These are phyloP conservation scores for Bagarius yarrelli DNA, from an alignment of 2,113 vertebrate genomes.

Conservation along the genomic window DNA sequence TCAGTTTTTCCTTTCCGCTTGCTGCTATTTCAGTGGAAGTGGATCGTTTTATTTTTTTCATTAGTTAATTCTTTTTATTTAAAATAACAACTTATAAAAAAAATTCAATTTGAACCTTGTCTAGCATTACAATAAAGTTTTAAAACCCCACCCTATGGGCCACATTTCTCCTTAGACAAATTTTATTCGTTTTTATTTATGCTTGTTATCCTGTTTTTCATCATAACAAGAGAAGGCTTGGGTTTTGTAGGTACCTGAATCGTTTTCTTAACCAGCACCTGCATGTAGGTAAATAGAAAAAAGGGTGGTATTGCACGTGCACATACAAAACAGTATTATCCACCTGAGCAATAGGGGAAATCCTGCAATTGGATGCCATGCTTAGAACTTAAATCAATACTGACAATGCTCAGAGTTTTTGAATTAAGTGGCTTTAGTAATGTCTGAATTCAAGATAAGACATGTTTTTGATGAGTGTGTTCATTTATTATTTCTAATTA, in stretches of 20 bases:
- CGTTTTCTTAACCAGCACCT: conserved; percentile 42
- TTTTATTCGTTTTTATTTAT: conserved; percentile 9
- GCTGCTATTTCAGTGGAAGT: not conserved
- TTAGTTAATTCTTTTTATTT: not conserved
- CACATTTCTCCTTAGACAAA: not conserved
- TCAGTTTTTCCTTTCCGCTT: not conserved
- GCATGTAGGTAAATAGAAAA: conserved; percentile 56
- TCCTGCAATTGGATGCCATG: conserved; percentile 30
- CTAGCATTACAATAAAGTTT: not conserved
- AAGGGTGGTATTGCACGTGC: conserved; percentile 46
- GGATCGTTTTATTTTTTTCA: not conserved
- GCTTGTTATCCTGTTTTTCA: conserved; percentile 6
- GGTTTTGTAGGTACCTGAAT: conserved; percentile 32
- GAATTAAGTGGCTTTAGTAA: not conserved
- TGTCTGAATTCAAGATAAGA: not conserved
- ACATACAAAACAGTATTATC: conserved; percentile 33
- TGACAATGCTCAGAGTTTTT: not conserved
- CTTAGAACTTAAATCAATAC: not conserved
- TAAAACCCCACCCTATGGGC: not conserved
- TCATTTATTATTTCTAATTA: not conserved
- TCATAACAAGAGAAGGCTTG: conserved; percentile 30
- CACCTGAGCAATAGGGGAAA: conserved; percentile 44
- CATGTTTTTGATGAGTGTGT: not conserved
- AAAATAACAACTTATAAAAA: not conserved
- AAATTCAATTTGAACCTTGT: not conserved